A percentile compares a stretch with the other conserved stretches of the same genome.
phyloP scores from a whole-genome alignment of 2,888 invertebrate genomes.

The Thera obeliscata region DNA sequence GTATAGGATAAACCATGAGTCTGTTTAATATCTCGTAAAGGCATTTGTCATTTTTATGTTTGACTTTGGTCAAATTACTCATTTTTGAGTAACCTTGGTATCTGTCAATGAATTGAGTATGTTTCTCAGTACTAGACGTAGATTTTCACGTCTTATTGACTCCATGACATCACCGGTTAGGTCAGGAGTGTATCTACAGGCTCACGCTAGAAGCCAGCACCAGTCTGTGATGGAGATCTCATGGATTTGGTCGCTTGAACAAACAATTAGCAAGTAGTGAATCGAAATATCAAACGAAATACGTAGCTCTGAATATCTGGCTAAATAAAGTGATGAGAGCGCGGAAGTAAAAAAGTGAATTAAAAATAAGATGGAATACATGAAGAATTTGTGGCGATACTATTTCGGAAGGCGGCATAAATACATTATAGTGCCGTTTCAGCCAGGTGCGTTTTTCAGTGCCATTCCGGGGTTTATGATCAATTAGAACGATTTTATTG shows the following conservation, averaged over 20 bases:
- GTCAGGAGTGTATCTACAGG: conserved; percentile 60
- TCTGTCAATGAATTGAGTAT: conserved; percentile 52
- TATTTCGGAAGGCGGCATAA: conserved; percentile 69
- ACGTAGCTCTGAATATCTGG: conserved; percentile 28
- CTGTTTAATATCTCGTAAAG: not conserved
- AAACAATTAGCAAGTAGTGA: conserved; percentile 62
- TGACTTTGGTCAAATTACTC: conserved; percentile 55
- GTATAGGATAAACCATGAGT: not conserved
- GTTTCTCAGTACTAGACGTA: conserved; percentile 62
- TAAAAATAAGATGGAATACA: conserved; percentile 62
- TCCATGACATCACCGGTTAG: conserved; percentile 74
- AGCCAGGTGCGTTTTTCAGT: conserved; percentile 62
- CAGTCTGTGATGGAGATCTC: conserved; percentile 65
- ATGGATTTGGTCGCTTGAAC: conserved; percentile 68
- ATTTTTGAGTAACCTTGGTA: conserved; percentile 51
- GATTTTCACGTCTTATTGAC: conserved; percentile 63
- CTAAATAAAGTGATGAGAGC: conserved; percentile 41
- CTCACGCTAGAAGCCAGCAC: conserved; percentile 54
- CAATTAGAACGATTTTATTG: not conserved
- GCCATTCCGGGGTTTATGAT: conserved; percentile 1
- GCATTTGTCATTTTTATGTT: conserved; percentile 30
- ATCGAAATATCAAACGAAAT: conserved; percentile 42
- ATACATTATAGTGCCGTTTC: conserved; percentile 73
- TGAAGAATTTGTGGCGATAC: conserved; percentile 70
- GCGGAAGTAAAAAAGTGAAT: conserved; percentile 23